phyloP scores from a whole-genome alignment of 2,797 vertebrate species.

The Sebastes iracundus region DNA sequence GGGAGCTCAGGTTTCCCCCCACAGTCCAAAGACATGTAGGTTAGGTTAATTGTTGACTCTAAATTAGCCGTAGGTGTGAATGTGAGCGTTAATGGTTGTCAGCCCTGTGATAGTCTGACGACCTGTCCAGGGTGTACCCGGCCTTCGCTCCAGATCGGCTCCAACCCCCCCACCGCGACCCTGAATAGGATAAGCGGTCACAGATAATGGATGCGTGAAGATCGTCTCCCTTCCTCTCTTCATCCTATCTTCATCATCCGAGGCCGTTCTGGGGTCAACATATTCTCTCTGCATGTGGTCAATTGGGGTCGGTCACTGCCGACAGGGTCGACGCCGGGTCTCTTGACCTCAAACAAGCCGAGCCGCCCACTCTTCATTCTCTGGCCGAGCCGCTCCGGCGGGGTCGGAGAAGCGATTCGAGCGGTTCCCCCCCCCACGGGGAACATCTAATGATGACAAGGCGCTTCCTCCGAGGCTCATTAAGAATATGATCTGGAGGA shows the following conservation, averaged over 20 bases:
- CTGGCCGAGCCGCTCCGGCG: conserved; percentile 3
- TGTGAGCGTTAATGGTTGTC: too few species aligned
- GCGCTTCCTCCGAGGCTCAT: conserved; percentile 69
- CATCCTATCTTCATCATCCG: background rate
- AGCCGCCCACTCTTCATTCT: conserved; percentile 2
- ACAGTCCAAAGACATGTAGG: too few species aligned
- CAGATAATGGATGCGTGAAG: too few species aligned
- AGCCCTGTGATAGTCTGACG: too few species aligned
- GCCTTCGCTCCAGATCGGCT: too few species aligned
- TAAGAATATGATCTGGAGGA: conserved; percentile 69
- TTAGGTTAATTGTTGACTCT: too few species aligned
- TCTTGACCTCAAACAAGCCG: conserved; percentile 22
- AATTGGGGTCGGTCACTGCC: conserved; percentile 12
- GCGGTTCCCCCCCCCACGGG: background rate
- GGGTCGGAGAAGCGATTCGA: conserved; percentile 19
- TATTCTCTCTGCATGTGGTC: conserved; percentile 41
- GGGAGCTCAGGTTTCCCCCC: too few species aligned
- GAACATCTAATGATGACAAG: conserved; percentile 66
- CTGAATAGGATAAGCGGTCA: too few species aligned
- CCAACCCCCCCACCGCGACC: too few species aligned
- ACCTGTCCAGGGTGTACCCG: too few species aligned
- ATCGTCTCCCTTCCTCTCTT: background rate
- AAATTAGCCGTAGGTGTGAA: too few species aligned
- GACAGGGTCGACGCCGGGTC: conserved; percentile 27
- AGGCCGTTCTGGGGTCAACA: background rate